Conservation (phyloP, 2,888 invertebrate genomes). For the Spisula subtruncata region DNA sequence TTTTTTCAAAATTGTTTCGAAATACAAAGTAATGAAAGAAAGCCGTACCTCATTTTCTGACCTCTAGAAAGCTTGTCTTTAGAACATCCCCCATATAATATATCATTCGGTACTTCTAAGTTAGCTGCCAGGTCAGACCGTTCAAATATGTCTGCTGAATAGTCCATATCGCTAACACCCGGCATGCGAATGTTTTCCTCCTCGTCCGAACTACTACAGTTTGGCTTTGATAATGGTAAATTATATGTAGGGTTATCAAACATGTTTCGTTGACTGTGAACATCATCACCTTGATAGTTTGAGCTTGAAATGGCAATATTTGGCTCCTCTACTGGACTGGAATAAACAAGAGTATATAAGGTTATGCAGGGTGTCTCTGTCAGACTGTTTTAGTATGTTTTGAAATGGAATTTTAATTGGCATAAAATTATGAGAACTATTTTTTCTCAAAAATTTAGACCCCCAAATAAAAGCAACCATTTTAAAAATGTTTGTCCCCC, state of each 20-base stretch:
- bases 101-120: constrained; percentile 29
- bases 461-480: too few species aligned
- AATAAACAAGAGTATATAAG: background rate
- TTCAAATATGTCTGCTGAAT: constrained; percentile 37
- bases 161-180: constrained; percentile 30
- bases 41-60: constrained; percentile 47
- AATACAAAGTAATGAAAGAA: too few species aligned
- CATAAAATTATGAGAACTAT: too few species aligned
- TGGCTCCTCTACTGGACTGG: constrained; percentile 39
- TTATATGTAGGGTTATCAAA: constrained; percentile 79
- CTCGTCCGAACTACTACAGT: constrained; percentile 72
- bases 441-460: too few species aligned
- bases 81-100: constrained; percentile 25
- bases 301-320: constrained; percentile 67
- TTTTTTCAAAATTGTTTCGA: too few species aligned
- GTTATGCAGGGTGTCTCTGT: too few species aligned
- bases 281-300: constrained; percentile 83
- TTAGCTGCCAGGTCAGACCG: constrained; percentile 36
- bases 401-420: too few species aligned
- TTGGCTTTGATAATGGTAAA: constrained; percentile 44
- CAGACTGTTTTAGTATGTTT: too few species aligned
- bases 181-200: constrained; percentile 72
- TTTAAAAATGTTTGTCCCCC: too few species aligned
- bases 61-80: constrained; percentile 44
- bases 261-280: constrained; percentile 81